Conservation (phyloP, 2,888 invertebrate genomes). For the Steinernema scapterisci region DNA sequence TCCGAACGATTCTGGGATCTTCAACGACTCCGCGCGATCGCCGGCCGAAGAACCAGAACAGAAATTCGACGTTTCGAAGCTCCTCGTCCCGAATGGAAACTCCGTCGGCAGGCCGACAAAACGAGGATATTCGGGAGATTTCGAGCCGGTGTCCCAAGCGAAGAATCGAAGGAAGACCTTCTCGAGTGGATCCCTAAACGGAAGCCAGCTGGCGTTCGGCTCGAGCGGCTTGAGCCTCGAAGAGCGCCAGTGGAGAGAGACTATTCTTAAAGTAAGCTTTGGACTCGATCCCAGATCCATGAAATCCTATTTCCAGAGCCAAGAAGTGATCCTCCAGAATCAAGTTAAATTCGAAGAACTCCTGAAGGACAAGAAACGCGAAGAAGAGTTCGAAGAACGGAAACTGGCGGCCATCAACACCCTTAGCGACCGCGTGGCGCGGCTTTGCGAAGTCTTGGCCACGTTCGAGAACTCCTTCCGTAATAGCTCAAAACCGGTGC, state of each 20-base stretch:
- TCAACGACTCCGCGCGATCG: neutral
- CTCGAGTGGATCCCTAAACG: neutral
- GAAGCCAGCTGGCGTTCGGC: neutral
- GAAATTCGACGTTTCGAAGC: neutral
- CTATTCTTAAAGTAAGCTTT: neutral
- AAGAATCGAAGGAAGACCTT: neutral
- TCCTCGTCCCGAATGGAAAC: neutral
- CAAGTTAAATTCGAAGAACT: slow-evolving; percentile 15
- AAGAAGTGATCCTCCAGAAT: slow-evolving; percentile 13
- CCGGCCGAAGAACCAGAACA: neutral
- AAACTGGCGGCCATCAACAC: slow-evolving; percentile 13
- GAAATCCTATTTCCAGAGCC: neutral
- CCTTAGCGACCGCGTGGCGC: slow-evolving; percentile 1
- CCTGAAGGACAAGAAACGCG: neutral
- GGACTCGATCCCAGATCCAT: no score
- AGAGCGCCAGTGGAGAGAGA: slow-evolving; percentile 5
- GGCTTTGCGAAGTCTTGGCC: neutral
- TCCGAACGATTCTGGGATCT: slow-evolving; percentile 14
- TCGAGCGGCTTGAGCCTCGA: neutral
- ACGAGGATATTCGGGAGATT: neutral
- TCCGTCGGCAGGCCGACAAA: neutral
- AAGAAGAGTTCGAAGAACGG: neutral
- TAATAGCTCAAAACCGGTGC: neutral
- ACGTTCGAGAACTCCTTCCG: slow-evolving; percentile 15
- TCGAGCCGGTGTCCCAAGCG: neutral